Base-by-base conservation (phyloP, 1,140 invertebrate species). In the Chionoecetes opilio region DNA sequence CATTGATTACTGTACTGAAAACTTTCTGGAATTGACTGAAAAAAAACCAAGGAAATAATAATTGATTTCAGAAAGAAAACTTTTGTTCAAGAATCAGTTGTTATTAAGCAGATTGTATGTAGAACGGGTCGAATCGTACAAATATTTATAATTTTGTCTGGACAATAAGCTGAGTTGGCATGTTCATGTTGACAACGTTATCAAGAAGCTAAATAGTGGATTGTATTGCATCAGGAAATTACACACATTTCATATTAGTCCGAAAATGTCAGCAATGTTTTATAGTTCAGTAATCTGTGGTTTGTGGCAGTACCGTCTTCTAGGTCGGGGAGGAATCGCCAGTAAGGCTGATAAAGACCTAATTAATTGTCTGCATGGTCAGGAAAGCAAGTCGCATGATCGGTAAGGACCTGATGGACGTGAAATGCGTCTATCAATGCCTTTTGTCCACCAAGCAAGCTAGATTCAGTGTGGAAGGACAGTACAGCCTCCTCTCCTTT, bases 401-500 rank as follows among this genome's bases (percentile, higher is more conserved):
- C n/a, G 53, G n/a, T 75, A 14, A 75, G 53, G 53, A n/a, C 9
- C n/a, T n/a, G n/a, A 75, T 11, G 53, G 53, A 14, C n/a, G 9
- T 75, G 11, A 14, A 75, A 11, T 75, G 9, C 11, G 53, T n/a
- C n/a, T 11, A 75, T 75, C 53, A 11, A 75, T n/a, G 9, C 11
- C 53, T 75, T n/a, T 75, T n/a, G 9, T n/a, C 53, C 53, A 75
- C 53, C n/a, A 75, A n/a, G 53, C 9, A n/a, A 14, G 11, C 53
- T 75, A 14, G n/a, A 11, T n/a, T 75, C 53, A 75, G 53, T 75
- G 53, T 11, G 53, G 9, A 11, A 75, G n/a, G 9, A 75, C n/a
- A 75, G 53, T 75, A 75, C 53, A 75, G 53, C 53, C 53, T 75
- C 53, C n/a, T 75, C 53, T 75, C 53, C 53, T 75, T n/a, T 11